Evolutionary conservation across 2,113 vertebrate species (phyloP).

Genomic region (Agelaius phoeniceus): DNA sequence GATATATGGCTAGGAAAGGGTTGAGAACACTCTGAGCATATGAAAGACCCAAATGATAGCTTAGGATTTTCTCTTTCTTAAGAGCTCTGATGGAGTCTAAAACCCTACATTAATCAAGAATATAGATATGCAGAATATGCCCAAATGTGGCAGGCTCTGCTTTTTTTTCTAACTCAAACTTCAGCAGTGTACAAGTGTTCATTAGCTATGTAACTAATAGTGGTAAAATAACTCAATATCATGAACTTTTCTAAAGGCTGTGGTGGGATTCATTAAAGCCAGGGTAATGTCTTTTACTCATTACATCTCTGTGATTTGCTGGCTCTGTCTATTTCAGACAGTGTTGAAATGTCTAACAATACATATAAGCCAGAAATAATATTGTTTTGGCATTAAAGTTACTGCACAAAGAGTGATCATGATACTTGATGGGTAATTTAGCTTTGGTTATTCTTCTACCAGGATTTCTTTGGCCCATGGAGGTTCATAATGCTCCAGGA

Average conservation of each 20-base stretch:
- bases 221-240: constrained; percentile 2
- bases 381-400: constrained; percentile 51
- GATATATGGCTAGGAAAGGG: not conserved
- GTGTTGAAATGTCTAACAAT: not conserved
- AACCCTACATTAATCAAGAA: not conserved
- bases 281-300: not conserved
- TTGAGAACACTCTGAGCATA: not conserved
- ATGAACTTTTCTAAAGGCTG: constrained; percentile 38
- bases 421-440: constrained; percentile 32
- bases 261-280: constrained; percentile 41
- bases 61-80: not conserved
- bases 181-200: not conserved
- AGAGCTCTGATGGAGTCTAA: not conserved
- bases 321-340: not conserved
- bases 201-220: constrained; percentile 5
- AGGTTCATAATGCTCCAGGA: constrained; percentile 18
- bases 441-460: constrained; percentile 30
- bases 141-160: not conserved
- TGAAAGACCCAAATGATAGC: not conserved
- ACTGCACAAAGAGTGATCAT: constrained; percentile 20
- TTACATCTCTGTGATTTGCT: not conserved
- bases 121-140: not conserved
- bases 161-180: not conserved
- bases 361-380: constrained; percentile 16
- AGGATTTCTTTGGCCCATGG: not conserved